Base-by-base conservation (phyloP, 2,113 vertebrate genomes). In the Tursiops truncatus region DNA sequence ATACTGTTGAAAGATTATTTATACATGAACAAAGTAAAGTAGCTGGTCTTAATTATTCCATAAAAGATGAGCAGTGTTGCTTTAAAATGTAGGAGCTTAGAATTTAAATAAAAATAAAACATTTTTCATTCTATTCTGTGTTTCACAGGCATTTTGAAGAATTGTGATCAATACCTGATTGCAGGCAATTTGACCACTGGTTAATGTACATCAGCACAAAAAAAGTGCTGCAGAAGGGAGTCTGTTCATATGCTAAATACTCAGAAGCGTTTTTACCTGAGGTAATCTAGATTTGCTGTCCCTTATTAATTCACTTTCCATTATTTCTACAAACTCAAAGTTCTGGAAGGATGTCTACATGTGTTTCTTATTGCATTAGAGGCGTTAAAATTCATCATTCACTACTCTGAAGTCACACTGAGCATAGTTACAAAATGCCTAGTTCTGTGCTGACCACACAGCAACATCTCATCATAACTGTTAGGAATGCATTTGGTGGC, bases 161-260 rank as follows among this genome's bases (percentile, higher is more conserved):
- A 91, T 82, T 62, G 56, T 38, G 47, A 93, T 97, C 98, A 96
- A 96, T 97, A 96, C 58, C 60, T 94, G 89, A 95, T 95, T 67
- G 53, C 79, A 88, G 93, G 91, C 93, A 76, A 95, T 96, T 87
- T 96, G 93, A 93, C 89, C 65, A 77, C 47, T 87, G 91, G 63
- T 93, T 94, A 84, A 91, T 95, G 89, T 81, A 87, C 89, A 89
- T 92, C 82, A 95, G 89, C 96, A 97, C 56, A 95, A 92, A 94
- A 81, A 96, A 91, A 74, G 41, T 89, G 91, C 79, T 90, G 76
- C 62, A 85, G 44, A 65, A 38, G 77, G 67, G 44, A 97, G 58
- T 92, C 36, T 93, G 62, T 97, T 97, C 86, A 87, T 73, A 95
- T 95, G 96, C 58, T 96, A 95, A 91, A 93, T 56, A 80, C 23